Conservation (phyloP, 2,888 invertebrate genomes). For the Dicyrtoma fusca region DNA sequence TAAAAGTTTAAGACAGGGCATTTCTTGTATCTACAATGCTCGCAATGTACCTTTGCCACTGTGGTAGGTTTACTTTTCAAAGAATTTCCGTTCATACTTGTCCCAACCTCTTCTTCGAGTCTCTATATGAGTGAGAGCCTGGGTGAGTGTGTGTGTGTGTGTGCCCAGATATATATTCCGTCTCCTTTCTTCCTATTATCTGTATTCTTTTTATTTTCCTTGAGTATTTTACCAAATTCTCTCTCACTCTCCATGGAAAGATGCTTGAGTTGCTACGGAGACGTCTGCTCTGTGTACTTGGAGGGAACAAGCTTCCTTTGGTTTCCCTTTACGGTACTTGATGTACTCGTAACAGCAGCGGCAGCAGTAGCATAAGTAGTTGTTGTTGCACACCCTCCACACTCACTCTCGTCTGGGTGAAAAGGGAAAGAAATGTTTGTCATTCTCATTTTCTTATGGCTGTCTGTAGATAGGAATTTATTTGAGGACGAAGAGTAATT, state of each 20-base stretch:
- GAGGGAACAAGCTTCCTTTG: constrained; percentile 5
- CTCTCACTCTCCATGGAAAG: too few species aligned
- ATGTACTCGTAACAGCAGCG: too few species aligned
- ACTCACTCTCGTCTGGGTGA: neutral
- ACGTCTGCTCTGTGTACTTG: too few species aligned
- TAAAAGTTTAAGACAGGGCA: constrained; percentile 15
- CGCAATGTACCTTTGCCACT: neutral
- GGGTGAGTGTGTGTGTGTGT: constrained; percentile 11
- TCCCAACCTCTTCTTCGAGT: neutral
- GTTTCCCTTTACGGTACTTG: too few species aligned
- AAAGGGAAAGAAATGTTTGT: constrained; percentile 18
- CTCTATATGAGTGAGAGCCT: too few species aligned
- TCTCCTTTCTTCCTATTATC: neutral
- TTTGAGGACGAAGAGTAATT: too few species aligned
- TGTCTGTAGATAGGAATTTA: too few species aligned
- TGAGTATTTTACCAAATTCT: too few species aligned
- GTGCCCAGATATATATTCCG: neutral
- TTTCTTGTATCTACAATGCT: constrained; percentile 1
- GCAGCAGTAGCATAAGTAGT: too few species aligned
- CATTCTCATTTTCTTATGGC: constrained; percentile 18
- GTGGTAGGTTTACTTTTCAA: constrained; percentile 15
- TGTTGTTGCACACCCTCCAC: too few species aligned
- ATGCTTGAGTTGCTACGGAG: constrained; percentile 7
- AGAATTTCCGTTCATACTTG: constrained; percentile 24
- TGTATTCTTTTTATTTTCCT: neutral